Percentiles rank a stretch among this genome's conserved stretches.
These are phyloP conservation scores for Zaprionus camerounensis DNA, from an alignment of 1,140 invertebrate species.

Conservation along the genomic window DNA sequence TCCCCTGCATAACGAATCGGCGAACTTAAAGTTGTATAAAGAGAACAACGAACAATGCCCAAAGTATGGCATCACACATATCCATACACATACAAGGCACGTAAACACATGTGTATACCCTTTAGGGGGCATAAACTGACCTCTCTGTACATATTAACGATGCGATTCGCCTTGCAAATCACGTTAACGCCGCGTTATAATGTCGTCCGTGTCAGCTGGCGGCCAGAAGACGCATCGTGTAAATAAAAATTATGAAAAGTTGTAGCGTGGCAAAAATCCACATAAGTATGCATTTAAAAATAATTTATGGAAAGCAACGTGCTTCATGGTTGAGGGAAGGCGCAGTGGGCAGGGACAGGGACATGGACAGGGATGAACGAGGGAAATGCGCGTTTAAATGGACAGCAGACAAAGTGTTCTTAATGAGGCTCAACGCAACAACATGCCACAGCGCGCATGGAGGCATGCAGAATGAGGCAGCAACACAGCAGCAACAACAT, in stretches of 20 bases:
- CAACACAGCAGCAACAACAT: constrained; percentile 25
- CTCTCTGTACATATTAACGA: not conserved
- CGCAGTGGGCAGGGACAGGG: not conserved
- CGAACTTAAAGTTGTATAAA: not conserved
- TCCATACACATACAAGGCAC: not conserved
- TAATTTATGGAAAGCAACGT: constrained; percentile 59
- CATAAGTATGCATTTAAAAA: constrained; percentile 75
- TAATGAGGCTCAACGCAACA: constrained; percentile 72
- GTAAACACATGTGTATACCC: not conserved
- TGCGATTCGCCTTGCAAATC: constrained; percentile 43
- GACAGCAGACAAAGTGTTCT: constrained; percentile 65
- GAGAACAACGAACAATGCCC: not conserved
- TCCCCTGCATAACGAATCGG: not conserved
- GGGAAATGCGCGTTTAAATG: constrained; percentile 22
- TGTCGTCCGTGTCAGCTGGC: constrained; percentile 8
- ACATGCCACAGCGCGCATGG: constrained; percentile 38
- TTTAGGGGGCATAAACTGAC: not conserved
- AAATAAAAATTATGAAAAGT: constrained; percentile 72
- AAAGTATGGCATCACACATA: not conserved
- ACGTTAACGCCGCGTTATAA: constrained; percentile 37
- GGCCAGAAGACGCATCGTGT: constrained; percentile 47
- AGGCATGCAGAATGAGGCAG: constrained; percentile 11
- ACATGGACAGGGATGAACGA: not conserved
- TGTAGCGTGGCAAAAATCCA: constrained; percentile 70
- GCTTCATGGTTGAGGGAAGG: constrained; percentile 60